These are phyloP conservation scores for Anguilla japonica DNA, from an alignment of 2,113 vertebrate species.

Conservation along the genomic window DNA sequence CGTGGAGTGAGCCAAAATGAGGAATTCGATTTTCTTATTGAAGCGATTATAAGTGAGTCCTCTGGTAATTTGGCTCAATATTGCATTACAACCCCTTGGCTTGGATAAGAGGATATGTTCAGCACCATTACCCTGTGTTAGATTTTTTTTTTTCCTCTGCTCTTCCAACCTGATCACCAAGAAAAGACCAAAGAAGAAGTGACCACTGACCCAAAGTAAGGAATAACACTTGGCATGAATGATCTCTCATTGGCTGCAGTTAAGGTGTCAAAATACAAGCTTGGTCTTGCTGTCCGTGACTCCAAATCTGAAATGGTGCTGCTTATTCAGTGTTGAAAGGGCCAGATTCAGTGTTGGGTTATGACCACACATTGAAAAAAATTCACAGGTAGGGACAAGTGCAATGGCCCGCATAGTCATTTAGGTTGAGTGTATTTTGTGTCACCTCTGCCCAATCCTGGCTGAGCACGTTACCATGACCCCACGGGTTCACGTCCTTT, in stretches of 20 bases:
- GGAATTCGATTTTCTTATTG: neutral
- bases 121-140: neutral
- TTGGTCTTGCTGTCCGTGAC: no score
- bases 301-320: no score
- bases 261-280: no score
- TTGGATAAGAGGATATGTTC: constrained; percentile 6
- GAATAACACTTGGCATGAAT: no score
- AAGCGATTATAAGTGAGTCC: neutral
- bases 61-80: constrained; percentile 2
- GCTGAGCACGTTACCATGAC: neutral
- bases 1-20: neutral
- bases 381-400: no score
- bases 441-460: neutral
- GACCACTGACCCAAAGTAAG: no score
- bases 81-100: no score
- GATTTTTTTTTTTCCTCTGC: neutral
- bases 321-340: no score
- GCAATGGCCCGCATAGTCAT: neutral
- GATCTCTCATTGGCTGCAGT: no score
- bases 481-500: neutral
- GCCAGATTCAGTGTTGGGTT: no score
- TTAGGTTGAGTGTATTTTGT: neutral
- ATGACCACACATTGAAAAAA: no score
- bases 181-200: no score
- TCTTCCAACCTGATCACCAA: neutral